Evolutionary conservation across 2,888 invertebrate genomes (phyloP).

Genomic region (Sinotaia quadrata): DNA sequence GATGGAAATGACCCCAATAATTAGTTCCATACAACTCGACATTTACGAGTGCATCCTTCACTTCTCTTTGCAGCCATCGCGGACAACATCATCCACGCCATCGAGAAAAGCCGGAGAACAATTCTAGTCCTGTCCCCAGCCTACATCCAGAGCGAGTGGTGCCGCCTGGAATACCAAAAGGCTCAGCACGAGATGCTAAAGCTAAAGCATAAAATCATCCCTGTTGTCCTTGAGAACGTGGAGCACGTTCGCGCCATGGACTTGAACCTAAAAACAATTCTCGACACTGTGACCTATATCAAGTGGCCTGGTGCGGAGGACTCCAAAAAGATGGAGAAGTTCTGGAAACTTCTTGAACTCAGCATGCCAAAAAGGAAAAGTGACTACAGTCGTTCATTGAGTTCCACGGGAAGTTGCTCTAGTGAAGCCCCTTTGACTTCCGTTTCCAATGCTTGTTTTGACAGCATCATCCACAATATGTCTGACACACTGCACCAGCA

Average conservation of each 20-base stretch:
- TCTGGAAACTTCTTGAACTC: conserved; percentile 55
- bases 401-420: conserved; percentile 14
- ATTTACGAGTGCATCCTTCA: too few relatives aligned
- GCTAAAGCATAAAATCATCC: conserved; percentile 58
- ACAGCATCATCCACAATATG: conserved; percentile 20
- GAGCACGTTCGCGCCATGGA: conserved; percentile 42
- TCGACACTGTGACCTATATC: conserved; percentile 55
- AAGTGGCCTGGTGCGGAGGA: conserved; percentile 49
- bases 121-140: conserved; percentile 56
- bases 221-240: conserved; percentile 55
- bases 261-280: conserved; percentile 48
- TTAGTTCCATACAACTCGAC: too few relatives aligned
- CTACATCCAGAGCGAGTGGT: conserved; percentile 58
- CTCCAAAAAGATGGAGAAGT: conserved; percentile 44
- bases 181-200: conserved; percentile 62
- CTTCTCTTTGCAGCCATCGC: conserved; percentile 58
- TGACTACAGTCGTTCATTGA: conserved; percentile 8
- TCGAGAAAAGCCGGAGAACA: conserved; percentile 56
- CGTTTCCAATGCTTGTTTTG: conserved; percentile 14
- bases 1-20: too few relatives aligned
- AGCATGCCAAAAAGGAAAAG: conserved; percentile 56
- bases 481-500: conserved; percentile 13
- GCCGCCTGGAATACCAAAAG: conserved; percentile 59
- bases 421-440: conserved; percentile 29
- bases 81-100: conserved; percentile 59